Evolutionary conservation across 1,140 invertebrate species (phyloP), one percentile per base, ranked within the genome.

Genomic region (Lucilia sericata): DNA sequence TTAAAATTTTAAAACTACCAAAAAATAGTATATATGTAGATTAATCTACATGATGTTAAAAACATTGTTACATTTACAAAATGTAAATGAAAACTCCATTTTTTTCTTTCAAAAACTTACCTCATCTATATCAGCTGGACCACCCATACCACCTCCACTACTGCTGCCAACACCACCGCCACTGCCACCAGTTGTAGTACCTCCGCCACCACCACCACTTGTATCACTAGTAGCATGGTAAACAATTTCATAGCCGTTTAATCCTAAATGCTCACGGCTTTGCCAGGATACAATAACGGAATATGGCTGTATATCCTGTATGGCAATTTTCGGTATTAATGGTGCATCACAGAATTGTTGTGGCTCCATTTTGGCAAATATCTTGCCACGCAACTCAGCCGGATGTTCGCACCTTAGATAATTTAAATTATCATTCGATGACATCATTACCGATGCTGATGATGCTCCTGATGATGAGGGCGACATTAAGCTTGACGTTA

Each of bases 211-310:
- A 86, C 93, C 91, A 83, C 93, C 92, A 80, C 93, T 90, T 17
- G 92, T 92, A 88, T 96, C 95, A 83, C 85, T 87, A 86, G 95
- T 93, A 47, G 95, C 93, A 88, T 96, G 96, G 92, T 97, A 97
- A 86, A 95, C 95, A 86, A 98, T 94, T 92, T 96, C 95, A 89
- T 96, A 98, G 80, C 96, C 96, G 86, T 95, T 95, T 83, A 98
- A 93, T 25, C 95, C 95, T 17, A 95, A 95, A 91, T 96, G 95
- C 92, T 98, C 97, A 86, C 96, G 93, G 86, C 96, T 96, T 89
- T 97, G 95, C 97, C 97, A 98, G 82, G 96, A 95, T 14, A 97
- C 95, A 82, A 96, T 92, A 49, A 97, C 94, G n/a, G 95, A 96
- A 91, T 95, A 96, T 2, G 96, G 96, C 91, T 97, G 96, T 49